A percentile compares a stretch with the other conserved stretches of the same genome.
Evolutionary conservation across 1,140 invertebrate species (phyloP).

Genomic region (Meteorus sp.): DNA sequence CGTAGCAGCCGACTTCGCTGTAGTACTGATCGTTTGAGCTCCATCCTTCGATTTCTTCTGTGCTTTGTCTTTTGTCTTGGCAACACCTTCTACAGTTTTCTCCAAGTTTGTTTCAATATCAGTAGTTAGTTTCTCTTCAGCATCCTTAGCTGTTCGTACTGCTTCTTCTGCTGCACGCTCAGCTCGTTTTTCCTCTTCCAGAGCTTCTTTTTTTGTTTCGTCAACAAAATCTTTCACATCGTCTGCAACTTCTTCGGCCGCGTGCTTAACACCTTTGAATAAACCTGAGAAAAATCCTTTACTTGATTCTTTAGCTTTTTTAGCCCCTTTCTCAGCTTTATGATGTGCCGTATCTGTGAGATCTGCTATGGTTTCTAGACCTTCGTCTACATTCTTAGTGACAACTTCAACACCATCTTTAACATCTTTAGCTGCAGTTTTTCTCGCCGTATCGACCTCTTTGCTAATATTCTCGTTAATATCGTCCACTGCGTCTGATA

Average conservation of each 20-base stretch:
- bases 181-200: constrained; percentile 20
- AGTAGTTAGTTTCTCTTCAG: no score
- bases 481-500: no score
- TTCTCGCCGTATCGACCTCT: constrained; percentile 38
- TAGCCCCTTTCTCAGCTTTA: constrained; percentile 13
- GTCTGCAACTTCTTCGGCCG: constrained; percentile 29
- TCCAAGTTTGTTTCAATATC: no score
- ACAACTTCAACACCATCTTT: background rate
- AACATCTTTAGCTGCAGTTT: constrained; percentile 17
- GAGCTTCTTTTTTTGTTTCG: constrained; percentile 30
- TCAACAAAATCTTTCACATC: constrained; percentile 33
- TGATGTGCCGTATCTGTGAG: constrained; percentile 11
- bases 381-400: background rate
- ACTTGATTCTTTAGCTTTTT: constrained; percentile 26
- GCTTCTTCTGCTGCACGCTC: background rate
- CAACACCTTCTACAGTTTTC: background rate
- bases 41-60: constrained; percentile 40
- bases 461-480: no score
- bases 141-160: no score
- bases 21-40: no score
- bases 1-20: no score
- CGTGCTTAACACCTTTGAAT: constrained; percentile 39
- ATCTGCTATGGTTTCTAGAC: background rate
- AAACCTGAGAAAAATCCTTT: constrained; percentile 30
- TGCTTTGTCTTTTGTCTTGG: background rate